Percentiles rank a stretch among this genome's conserved stretches.
phyloP scores from a whole-genome alignment of 2,113 vertebrate genomes.

The Chrysemys picta region DNA sequence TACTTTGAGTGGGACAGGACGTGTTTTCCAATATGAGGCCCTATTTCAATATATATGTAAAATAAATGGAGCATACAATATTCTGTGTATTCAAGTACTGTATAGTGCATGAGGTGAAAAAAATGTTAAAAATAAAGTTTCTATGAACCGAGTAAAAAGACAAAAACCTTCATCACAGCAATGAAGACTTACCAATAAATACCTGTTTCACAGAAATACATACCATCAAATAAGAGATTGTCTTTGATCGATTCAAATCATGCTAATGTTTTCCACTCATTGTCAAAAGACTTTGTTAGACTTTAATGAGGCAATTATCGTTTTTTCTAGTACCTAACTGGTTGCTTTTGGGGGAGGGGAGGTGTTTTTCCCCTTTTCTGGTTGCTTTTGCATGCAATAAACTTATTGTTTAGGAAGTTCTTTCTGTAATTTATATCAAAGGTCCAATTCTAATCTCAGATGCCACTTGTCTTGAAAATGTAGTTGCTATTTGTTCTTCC shows the following conservation, averaged over 20 bases:
- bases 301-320: background rate
- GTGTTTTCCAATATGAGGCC: background rate
- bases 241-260: constrained; percentile 5
- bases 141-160: background rate
- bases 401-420: background rate
- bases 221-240: constrained; percentile 2
- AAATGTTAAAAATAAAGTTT: constrained; percentile 9
- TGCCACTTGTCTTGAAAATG: background rate
- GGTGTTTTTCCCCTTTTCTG: background rate
- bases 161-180: background rate
- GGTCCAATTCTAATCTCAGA: background rate
- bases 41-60: background rate
- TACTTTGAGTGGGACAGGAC: background rate
- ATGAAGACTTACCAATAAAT: background rate
- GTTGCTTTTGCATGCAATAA: background rate
- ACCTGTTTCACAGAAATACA: background rate
- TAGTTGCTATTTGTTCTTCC: fast-evolving
- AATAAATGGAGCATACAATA: background rate
- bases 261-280: background rate
- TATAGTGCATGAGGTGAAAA: background rate
- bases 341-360: background rate
- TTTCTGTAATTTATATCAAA: background rate
- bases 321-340: background rate
- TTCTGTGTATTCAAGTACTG: background rate
- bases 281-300: constrained; percentile 35